phyloP scores from a whole-genome alignment of 2,797 vertebrate genomes.

The Melanotaenia boesemani region DNA sequence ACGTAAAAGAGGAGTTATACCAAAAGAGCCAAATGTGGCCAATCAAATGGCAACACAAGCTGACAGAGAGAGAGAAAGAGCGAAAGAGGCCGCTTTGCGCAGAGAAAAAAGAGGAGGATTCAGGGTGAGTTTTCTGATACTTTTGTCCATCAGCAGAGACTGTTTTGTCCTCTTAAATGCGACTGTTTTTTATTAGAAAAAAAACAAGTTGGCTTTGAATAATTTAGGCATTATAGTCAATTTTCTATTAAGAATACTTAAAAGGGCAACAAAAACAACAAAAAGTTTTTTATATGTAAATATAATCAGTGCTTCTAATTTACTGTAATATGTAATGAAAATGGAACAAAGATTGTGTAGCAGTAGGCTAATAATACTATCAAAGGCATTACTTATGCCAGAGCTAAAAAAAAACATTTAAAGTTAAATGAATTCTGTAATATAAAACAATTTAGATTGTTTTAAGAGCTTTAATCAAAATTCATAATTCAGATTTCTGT shows the following conservation, averaged over 20 bases:
- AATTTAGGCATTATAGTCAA: background rate
- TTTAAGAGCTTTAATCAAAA: background rate
- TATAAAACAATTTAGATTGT: background rate
- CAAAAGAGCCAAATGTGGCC: constrained; percentile 65
- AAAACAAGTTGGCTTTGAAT: background rate
- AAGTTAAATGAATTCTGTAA: background rate
- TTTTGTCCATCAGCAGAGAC: background rate
- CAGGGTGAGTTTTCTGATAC: constrained; percentile 61
- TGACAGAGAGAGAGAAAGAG: constrained; percentile 69
- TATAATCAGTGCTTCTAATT: no score
- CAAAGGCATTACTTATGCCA: no score
- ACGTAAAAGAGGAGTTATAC: constrained; percentile 75
- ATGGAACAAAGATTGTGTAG: no score
- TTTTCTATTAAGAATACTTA: background rate
- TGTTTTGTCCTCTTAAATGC: background rate
- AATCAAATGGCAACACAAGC: constrained; percentile 43
- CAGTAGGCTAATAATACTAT: no score
- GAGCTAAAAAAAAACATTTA: no score
- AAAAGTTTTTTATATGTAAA: no score
- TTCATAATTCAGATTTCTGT: background rate
- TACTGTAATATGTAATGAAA: background rate
- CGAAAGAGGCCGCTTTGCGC: constrained; percentile 59
- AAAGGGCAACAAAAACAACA: background rate
- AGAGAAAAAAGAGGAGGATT: constrained; percentile 73
- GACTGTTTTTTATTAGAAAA: background rate